Percentiles rank a stretch among this genome's conserved stretches.
phyloP scores from a whole-genome alignment of 2,797 vertebrate species.

The Hozukius guyotensis region DNA sequence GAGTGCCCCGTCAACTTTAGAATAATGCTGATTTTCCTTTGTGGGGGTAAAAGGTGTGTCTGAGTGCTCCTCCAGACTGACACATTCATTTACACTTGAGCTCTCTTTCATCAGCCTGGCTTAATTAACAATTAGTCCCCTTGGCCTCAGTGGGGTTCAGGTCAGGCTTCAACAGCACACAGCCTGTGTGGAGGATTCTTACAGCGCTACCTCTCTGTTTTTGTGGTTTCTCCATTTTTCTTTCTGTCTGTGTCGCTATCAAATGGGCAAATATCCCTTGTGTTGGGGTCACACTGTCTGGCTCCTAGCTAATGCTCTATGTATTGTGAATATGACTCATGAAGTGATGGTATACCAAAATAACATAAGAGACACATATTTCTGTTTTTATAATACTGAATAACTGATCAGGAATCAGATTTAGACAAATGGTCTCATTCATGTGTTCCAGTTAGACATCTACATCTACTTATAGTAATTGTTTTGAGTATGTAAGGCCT shows the following conservation, averaged over 20 bases:
- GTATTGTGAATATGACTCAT: not conserved
- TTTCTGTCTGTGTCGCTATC: not conserved
- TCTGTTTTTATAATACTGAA: not conserved
- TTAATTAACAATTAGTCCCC: slow-evolving; percentile 77
- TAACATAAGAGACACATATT: not conserved
- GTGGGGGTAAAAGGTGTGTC: slow-evolving; percentile 59
- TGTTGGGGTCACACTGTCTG: not conserved
- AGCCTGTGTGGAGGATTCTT: slow-evolving; percentile 42
- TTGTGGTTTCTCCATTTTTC: slow-evolving; percentile 13
- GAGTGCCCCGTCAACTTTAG: slow-evolving; percentile 57
- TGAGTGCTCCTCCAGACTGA: slow-evolving; percentile 67
- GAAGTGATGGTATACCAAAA: not conserved
- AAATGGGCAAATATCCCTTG: not conserved
- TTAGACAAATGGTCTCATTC: not conserved
- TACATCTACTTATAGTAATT: not conserved
- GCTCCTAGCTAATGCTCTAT: not conserved
- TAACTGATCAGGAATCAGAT: slow-evolving; percentile 8
- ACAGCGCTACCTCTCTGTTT: slow-evolving; percentile 34
- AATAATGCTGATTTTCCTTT: slow-evolving; percentile 66
- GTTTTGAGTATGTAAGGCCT: not conserved
- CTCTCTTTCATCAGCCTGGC: slow-evolving; percentile 67
- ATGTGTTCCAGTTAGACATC: not conserved
- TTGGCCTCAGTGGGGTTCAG: slow-evolving; percentile 56
- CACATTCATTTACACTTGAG: slow-evolving; percentile 76
- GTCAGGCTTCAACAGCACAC: slow-evolving; percentile 56